A percentile compares a stretch with the other conserved stretches of the same genome.
phyloP scores from a whole-genome alignment of 2,888 invertebrate species.

The Melanargia galathea region DNA sequence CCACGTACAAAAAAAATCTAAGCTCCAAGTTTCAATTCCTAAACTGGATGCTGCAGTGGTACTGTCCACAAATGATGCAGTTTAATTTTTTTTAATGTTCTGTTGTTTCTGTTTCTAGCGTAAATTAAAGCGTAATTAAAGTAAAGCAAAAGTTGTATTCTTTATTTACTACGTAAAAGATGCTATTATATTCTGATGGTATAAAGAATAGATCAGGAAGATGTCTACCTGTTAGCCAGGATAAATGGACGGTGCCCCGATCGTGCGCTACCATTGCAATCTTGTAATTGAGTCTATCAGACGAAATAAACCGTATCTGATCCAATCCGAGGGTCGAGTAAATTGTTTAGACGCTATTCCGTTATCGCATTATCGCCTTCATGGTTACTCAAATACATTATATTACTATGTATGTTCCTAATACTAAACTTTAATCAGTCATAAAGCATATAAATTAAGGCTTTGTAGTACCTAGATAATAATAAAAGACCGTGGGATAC shows the following conservation, averaged over 20 bases:
- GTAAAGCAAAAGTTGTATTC: too few species aligned
- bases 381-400: not conserved
- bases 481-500: slow-evolving; percentile 34
- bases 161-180: not conserved
- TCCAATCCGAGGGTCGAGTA: slow-evolving; percentile 4
- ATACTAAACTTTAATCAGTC: slow-evolving; percentile 6
- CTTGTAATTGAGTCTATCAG: slow-evolving; percentile 8
- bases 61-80: too few species aligned
- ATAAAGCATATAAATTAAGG: not conserved
- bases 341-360: slow-evolving; percentile 27
- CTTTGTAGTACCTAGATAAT: not conserved
- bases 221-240: not conserved
- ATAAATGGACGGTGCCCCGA: not conserved
- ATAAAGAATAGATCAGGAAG: not conserved
- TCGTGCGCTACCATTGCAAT: not conserved
- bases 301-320: not conserved
- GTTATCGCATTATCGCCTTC: not conserved
- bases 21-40: too few species aligned
- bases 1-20: too few species aligned
- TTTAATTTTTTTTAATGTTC: too few species aligned
- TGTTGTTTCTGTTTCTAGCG: too few species aligned
- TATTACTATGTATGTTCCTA: not conserved
- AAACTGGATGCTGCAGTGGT: too few species aligned
- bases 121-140: too few species aligned
- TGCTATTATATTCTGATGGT: not conserved